These are phyloP conservation scores for Drosophila austrosaltans DNA, from an alignment of 2,888 invertebrate genomes.

Conservation along the genomic window DNA sequence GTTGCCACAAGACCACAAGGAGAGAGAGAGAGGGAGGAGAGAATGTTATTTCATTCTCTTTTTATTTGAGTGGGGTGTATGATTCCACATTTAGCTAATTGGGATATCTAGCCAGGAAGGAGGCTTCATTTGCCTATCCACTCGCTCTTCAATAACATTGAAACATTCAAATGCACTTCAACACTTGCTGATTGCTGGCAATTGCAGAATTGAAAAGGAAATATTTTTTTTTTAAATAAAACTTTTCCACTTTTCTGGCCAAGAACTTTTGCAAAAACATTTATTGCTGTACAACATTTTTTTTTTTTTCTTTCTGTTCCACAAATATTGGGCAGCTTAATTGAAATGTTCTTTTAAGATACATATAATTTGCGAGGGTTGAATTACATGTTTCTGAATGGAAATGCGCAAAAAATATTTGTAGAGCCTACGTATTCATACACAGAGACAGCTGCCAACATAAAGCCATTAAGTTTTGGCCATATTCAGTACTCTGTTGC, in stretches of 20 bases:
- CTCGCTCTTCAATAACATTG: constrained; percentile 14
- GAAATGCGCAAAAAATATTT: background rate
- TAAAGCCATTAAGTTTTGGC: constrained; percentile 58
- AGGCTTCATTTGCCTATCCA: background rate
- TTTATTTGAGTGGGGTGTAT: constrained; percentile 3
- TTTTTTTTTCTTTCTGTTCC: background rate
- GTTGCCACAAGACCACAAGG: constrained; percentile 6
- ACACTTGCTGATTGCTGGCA: constrained; percentile 9
- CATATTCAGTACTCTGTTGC: constrained; percentile 48
- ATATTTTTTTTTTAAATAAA: background rate
- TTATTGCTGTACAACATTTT: no score
- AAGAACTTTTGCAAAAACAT: background rate
- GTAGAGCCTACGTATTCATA: background rate
- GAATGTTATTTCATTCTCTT: constrained; percentile 2
- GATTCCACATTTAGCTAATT: constrained; percentile 12
- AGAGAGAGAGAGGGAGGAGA: background rate
- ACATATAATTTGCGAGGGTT: constrained; percentile 6
- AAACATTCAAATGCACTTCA: constrained; percentile 45
- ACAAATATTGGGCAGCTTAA: constrained; percentile 8
- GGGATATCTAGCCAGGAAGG: background rate
- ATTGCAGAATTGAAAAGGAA: constrained; percentile 7
- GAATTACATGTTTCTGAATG: background rate
- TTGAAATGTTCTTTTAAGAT: constrained; percentile 4
- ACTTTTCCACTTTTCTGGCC: constrained; percentile 12
- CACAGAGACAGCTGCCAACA: constrained; percentile 1